Conservation (phyloP, 2,113 vertebrate genomes). For the Nansenia antarctica region DNA sequence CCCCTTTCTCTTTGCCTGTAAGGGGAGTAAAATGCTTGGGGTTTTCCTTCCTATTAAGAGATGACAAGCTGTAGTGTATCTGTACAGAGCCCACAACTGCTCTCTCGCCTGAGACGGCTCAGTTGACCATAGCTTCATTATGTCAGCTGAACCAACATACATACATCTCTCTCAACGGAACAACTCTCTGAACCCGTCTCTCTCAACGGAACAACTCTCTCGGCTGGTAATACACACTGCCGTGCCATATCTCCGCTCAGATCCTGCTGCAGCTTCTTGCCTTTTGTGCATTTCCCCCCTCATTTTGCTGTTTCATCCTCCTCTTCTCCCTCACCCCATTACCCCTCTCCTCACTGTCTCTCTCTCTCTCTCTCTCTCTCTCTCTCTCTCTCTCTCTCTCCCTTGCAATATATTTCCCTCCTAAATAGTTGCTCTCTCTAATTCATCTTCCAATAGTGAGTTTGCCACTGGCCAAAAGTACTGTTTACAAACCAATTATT, state of each 20-base stretch:
- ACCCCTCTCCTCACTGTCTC: neutral
- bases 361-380: neutral
- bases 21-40: neutral
- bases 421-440: conserved; percentile 9
- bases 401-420: neutral
- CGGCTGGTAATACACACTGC: conserved; percentile 29
- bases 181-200: too few relatives aligned
- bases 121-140: conserved; percentile 2
- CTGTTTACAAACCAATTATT: conserved; percentile 51
- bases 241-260: conserved; percentile 21
- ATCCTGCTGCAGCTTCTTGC: conserved; percentile 21
- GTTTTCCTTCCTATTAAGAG: conserved; percentile 1
- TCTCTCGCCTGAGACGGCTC: neutral
- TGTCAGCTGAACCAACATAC: conserved; percentile 6
- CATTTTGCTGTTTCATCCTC: neutral
- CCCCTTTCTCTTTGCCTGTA: neutral
- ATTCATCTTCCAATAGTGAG: conserved; percentile 26
- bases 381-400: neutral
- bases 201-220: conserved; percentile 13
- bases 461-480: conserved; percentile 36
- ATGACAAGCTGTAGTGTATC: neutral
- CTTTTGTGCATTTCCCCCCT: conserved; percentile 2
- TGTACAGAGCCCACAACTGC: neutral
- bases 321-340: neutral
- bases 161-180: neutral